Base-by-base conservation (phyloP, 2,113 vertebrate species). In the Holacanthus passer region DNA sequence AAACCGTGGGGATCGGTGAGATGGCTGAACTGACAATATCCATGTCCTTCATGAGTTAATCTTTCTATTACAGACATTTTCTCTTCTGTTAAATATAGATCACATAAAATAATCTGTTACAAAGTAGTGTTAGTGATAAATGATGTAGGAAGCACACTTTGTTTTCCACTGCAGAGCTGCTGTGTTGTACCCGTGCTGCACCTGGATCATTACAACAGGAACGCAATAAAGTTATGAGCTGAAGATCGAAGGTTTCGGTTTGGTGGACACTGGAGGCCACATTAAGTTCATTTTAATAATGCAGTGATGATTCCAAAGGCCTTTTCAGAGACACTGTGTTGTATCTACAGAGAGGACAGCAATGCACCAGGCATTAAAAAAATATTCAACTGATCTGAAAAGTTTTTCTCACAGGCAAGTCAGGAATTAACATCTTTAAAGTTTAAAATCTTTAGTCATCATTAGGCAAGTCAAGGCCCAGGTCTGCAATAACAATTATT, bases 101-200 rank as follows among this genome's bases (percentile, higher is more conserved):
- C 56, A 89, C 73, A 77, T 84, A 58, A 85, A 86, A 83, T 55
- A 73, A 79, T 88, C 70, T 86, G 60, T 80, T 89, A 89, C 52
- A 84, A 76, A 86, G 78, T 13, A 32, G 22, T 63, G 75, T 90
- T 70, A 64, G 70, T 83, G 47, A 80, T 76, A 64, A 14, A 43
- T 17, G 37, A 79, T 60, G 76, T 20, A 80, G 71, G 72, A 86
- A 73, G 43, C 53, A 56, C 52, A 27, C 69, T 70, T 20, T 55
- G 22, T 68, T 73, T 65, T 43, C 29, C 70, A 82, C 82, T 74
- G 73, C 55, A 74, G 55, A 62, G 39, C 32, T 59, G 20, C 56
- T 74, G 70, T 73, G 45, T 55, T 83, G 84, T 68, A 70, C 66
- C 12, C 2, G 17, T 45, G 66, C 78, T 58, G 63, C 16, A 65